Percentiles rank a stretch among this genome's conserved stretches.
These are phyloP conservation scores for Heliconius cydno DNA, from an alignment of 2,888 invertebrate genomes.

Conservation along the genomic window DNA sequence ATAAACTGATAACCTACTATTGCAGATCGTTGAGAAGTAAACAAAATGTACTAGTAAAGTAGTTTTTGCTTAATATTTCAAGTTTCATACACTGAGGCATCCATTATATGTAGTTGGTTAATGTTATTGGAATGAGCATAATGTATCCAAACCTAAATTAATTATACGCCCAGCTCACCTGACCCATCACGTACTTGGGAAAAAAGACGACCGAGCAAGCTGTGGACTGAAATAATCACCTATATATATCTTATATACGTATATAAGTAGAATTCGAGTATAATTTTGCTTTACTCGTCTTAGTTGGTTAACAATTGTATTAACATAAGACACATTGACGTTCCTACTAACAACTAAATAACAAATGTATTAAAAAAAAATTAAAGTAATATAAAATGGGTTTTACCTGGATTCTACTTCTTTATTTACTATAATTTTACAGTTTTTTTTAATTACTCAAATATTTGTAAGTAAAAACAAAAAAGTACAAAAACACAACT, in stretches of 20 bases:
- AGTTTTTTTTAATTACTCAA: background rate
- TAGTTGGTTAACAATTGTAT: conserved; percentile 8
- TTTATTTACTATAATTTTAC: background rate
- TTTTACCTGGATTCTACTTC: background rate
- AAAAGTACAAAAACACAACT: background rate
- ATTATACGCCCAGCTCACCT: conserved; percentile 28
- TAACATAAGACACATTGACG: background rate
- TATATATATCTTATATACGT: conserved; percentile 20
- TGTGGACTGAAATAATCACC: conserved; percentile 37
- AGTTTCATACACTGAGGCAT: background rate
- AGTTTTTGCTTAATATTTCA: conserved; percentile 23
- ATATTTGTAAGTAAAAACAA: background rate
- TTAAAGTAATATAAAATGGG: background rate
- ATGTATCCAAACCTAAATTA: conserved; percentile 38
- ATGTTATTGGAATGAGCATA: conserved; percentile 27
- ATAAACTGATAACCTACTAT: conserved; percentile 17
- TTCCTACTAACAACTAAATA: background rate
- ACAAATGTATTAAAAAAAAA: background rate
- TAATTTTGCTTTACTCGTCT: background rate
- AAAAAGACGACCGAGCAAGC: conserved; percentile 31
- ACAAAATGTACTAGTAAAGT: conserved; percentile 3
- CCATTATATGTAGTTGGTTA: conserved; percentile 29
- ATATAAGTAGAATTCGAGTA: background rate
- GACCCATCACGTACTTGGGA: conserved; percentile 44
- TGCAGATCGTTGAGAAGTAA: conserved; percentile 16